Evolutionary conservation across 1,140 invertebrate genomes (phyloP).

Genomic region (Pseudomyrmex flavicornis): DNA sequence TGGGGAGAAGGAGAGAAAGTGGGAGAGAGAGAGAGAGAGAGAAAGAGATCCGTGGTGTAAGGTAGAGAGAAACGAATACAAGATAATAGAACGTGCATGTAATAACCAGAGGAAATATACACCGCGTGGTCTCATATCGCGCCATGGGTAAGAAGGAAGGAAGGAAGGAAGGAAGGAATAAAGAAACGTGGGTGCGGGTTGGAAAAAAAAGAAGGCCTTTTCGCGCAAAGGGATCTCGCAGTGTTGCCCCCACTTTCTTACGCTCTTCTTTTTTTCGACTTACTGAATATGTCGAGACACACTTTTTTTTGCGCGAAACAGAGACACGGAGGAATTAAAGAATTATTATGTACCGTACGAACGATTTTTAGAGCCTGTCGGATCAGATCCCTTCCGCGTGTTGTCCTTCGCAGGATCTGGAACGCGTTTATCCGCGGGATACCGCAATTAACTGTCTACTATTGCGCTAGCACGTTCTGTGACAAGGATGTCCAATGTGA

Average conservation of each 20-base stretch:
- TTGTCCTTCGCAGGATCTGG: constrained; percentile 75
- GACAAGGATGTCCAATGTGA: constrained; percentile 76
- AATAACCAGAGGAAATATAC: constrained; percentile 81
- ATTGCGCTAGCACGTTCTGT: constrained; percentile 71
- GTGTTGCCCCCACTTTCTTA: constrained; percentile 8
- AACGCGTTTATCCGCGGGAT: constrained; percentile 78
- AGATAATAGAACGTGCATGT: constrained; percentile 83
- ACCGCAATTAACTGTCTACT: constrained; percentile 82
- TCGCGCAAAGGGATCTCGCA: constrained; percentile 4
- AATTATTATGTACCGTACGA: not conserved
- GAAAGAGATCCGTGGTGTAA: constrained; percentile 60
- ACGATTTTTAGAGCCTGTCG: not conserved
- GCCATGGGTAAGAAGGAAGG: constrained; percentile 62
- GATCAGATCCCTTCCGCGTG: constrained; percentile 53
- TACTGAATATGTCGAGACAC: constrained; percentile 19
- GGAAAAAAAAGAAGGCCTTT: constrained; percentile 11
- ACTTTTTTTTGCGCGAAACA: not conserved
- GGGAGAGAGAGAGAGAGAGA: constrained; percentile 20
- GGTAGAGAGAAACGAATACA: constrained; percentile 70
- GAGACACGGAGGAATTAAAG: constrained; percentile 1
- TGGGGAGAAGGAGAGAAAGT: constrained; percentile 5
- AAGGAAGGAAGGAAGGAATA: constrained; percentile 72
- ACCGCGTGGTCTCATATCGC: constrained; percentile 71
- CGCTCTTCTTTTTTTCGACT: constrained; percentile 14
- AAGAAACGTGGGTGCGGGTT: constrained; percentile 28